These are phyloP conservation scores for Numenius arquata DNA, from an alignment of 2,113 vertebrate genomes.

Conservation along the genomic window DNA sequence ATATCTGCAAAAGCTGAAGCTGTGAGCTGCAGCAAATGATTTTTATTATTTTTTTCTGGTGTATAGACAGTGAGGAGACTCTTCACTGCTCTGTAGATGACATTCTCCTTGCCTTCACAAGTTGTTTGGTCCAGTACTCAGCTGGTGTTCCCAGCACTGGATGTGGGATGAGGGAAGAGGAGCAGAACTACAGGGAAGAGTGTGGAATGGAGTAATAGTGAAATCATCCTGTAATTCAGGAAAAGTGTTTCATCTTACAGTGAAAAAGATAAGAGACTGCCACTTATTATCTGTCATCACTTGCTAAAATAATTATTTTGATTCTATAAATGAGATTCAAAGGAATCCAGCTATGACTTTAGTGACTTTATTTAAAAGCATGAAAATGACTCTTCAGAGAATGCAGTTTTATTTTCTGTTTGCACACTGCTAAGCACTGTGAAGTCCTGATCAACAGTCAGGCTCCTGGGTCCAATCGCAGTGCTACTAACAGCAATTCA, in stretches of 20 bases:
- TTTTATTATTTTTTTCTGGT: not conserved
- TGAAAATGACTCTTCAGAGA: not conserved
- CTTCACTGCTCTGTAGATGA: not conserved
- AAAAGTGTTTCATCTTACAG: not conserved
- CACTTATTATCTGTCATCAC: not conserved
- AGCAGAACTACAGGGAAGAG: not conserved
- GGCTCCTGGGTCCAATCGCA: not conserved
- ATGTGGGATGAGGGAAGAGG: not conserved
- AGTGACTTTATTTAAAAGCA: slow-evolving; percentile 7
- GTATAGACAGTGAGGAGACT: not conserved
- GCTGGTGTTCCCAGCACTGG: not conserved
- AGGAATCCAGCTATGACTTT: not conserved
- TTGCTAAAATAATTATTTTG: not conserved
- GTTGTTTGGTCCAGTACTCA: not conserved
- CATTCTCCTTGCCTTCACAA: not conserved
- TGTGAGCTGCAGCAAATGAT: not conserved
- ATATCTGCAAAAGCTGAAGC: not conserved
- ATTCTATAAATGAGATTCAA: slow-evolving; percentile 1
- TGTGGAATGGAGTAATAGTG: not conserved
- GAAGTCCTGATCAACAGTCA: not conserved
- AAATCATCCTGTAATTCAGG: not conserved
- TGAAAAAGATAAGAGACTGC: not conserved
- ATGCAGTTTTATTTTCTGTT: not conserved
- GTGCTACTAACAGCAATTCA: not conserved
- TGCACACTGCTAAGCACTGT: not conserved